phyloP scores from a whole-genome alignment of 23 tunicate genomes.

The Phallusia fumigata region DNA sequence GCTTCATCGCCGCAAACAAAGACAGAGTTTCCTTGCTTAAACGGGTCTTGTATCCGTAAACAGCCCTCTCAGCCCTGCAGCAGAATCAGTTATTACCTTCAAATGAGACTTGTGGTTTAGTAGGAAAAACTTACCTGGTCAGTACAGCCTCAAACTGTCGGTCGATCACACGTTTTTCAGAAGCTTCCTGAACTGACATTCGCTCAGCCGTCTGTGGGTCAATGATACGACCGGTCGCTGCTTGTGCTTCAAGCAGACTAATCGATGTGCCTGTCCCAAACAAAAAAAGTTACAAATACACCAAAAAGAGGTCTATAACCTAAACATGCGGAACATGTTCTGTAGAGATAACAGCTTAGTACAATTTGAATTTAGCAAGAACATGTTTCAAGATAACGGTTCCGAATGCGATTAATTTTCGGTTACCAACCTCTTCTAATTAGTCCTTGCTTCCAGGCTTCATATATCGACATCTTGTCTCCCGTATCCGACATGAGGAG shows the following conservation, averaged over 20 bases:
- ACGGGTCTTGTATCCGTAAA: conserved; percentile 57
- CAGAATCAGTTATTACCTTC: neutral
- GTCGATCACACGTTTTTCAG: conserved; percentile 69
- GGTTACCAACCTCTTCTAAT: conserved; percentile 58
- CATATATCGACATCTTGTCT: conserved; percentile 82
- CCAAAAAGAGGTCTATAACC: too few relatives aligned
- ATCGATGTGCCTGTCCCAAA: conserved; percentile 67
- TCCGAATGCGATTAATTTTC: neutral
- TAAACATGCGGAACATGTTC: too few relatives aligned
- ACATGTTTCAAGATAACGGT: too few relatives aligned
- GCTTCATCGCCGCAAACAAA: conserved; percentile 75
- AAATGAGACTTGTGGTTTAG: neutral
- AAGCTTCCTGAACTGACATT: conserved; percentile 86
- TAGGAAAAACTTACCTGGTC: conserved; percentile 32
- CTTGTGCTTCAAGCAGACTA: conserved; percentile 96
- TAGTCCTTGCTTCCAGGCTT: conserved; percentile 80
- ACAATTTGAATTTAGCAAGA: too few relatives aligned
- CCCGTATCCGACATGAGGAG: conserved; percentile 84
- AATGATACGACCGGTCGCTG: conserved; percentile 93
- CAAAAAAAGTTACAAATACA: too few relatives aligned
- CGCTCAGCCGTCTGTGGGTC: conserved; percentile 78
- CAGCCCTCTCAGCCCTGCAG: conserved; percentile 80
- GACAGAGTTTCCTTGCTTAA: conserved; percentile 41
- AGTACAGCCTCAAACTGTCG: conserved; percentile 92
- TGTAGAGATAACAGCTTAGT: too few relatives aligned